These are phyloP conservation scores for Peromyscus leucopus DNA, from an alignment of 2,113 vertebrate genomes.

Conservation along the genomic window DNA sequence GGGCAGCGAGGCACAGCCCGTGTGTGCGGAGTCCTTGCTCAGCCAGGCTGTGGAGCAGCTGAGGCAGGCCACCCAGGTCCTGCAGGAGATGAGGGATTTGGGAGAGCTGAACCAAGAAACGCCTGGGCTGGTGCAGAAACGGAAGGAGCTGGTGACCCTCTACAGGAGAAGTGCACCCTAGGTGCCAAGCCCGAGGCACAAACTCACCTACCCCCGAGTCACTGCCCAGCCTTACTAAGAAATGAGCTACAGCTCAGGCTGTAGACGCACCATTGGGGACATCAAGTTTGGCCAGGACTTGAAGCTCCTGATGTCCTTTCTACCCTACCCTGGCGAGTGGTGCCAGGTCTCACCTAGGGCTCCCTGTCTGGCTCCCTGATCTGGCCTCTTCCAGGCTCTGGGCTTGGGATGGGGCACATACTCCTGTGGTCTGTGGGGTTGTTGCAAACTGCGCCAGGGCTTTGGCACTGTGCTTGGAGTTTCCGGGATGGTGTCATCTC, in stretches of 20 bases:
- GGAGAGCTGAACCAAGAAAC: slow-evolving; percentile 86
- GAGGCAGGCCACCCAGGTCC: slow-evolving; percentile 91
- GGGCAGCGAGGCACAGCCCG: slow-evolving; percentile 71
- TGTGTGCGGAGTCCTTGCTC: slow-evolving; percentile 88
- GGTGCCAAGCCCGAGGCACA: slow-evolving; percentile 27
- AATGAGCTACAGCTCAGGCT: slow-evolving; percentile 68
- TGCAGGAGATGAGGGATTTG: slow-evolving; percentile 92
- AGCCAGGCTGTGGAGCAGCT: slow-evolving; percentile 93
- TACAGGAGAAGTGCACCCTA: slow-evolving; percentile 90
- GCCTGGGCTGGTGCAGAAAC: slow-evolving; percentile 84
- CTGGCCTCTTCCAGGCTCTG: background rate
- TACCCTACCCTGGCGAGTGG: background rate
- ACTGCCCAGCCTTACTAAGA: slow-evolving; percentile 64
- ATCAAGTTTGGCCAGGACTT: slow-evolving; percentile 72
- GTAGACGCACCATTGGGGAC: slow-evolving; percentile 71
- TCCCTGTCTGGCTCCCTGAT: background rate
- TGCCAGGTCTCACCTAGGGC: background rate
- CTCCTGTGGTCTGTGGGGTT: background rate
- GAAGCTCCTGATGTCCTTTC: slow-evolving; percentile 45
- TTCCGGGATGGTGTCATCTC: slow-evolving; percentile 39
- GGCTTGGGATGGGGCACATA: background rate
- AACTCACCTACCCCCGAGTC: background rate
- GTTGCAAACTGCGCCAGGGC: background rate
- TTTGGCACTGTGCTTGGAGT: slow-evolving; percentile 8
- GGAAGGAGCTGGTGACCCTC: slow-evolving; percentile 91